Percentiles rank a stretch among this genome's conserved stretches.
Conservation (phyloP, 1,140 invertebrate species). For the Nephotettix cincticeps region DNA sequence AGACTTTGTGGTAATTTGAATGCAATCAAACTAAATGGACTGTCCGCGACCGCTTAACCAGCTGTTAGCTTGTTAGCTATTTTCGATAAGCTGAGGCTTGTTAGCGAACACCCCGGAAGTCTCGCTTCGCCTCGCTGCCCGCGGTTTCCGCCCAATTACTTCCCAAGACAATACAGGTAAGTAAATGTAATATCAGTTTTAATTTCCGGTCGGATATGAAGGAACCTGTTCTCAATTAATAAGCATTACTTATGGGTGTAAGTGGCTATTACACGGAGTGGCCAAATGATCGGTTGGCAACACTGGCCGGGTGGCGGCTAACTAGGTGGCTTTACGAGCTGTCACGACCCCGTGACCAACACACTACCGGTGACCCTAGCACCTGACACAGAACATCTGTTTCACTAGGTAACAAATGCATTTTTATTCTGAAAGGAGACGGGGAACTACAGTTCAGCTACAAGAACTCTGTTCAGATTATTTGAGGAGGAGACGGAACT, state of each 20-base stretch:
- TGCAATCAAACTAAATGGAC: not conserved
- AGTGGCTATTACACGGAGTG: not conserved
- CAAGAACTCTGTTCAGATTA: too few species aligned
- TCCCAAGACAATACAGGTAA: not conserved
- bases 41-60: not conserved
- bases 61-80: too few species aligned
- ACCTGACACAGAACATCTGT: too few species aligned
- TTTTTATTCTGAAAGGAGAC: too few species aligned
- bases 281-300: too few species aligned
- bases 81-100: too few species aligned
- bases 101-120: not conserved
- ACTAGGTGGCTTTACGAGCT: not conserved
- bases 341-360: not conserved
- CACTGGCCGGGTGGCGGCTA: too few species aligned
- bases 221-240: not conserved
- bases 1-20: not conserved
- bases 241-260: not conserved
- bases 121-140: not conserved
- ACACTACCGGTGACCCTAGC: too few species aligned
- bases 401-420: too few species aligned
- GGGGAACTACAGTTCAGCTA: too few species aligned
- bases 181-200: not conserved
- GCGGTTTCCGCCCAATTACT: not conserved
- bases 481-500: too few species aligned
- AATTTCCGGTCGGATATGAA: not conserved